Evolutionary conservation across 2,113 vertebrate genomes (phyloP), one percentile per base, ranked within the genome.

Genomic region (Saimiri boliviensis): DNA sequence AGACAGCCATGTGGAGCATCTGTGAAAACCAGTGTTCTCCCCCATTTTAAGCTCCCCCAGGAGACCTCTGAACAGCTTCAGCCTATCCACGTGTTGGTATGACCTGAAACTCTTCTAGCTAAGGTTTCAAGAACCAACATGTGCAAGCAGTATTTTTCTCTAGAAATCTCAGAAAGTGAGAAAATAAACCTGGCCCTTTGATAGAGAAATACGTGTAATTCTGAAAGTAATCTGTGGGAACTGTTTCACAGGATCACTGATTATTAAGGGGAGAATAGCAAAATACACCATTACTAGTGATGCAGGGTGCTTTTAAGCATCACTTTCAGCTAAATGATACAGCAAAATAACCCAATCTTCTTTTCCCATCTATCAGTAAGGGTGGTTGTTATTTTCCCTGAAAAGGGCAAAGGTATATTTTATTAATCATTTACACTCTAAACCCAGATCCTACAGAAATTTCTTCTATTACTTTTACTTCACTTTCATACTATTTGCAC

Each of bases 11-110:
- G 92, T 97, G 87, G 86, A 97, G 92, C 82, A 94, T 96, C 76
- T 97, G 90, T 98, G 96, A 91, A 97, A 98, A 98, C 95, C 97
- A 98, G 92, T 93, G 79, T 98, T 97, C 96, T 95, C 88, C 97
- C 32, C 86, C 97, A 87, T 96, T 90, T 97, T 94, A 98, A 97
- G 94, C 96, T 97, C 95, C 97, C 97, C 95, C 97, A 97, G 98
- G 93, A 97, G 96, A 97, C 74, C 91, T 92, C 8, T 97, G 90
- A 97, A 93, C 84, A 96, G 54, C 91, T 98, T 96, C 58, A 96
- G 95, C 96, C 96, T 92, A 95, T 52, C 87, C 70, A 91, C 0
- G 0, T 94, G 85, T 95, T 97, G 91, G 93, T 58, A 96, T 96
- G 91, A 98, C 91, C 92, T 93, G 58, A 95, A 98, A 86, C 5